Evolutionary conservation across 2,797 vertebrate genomes (phyloP).

Genomic region (Ptychobarbus kaznakovi): DNA sequence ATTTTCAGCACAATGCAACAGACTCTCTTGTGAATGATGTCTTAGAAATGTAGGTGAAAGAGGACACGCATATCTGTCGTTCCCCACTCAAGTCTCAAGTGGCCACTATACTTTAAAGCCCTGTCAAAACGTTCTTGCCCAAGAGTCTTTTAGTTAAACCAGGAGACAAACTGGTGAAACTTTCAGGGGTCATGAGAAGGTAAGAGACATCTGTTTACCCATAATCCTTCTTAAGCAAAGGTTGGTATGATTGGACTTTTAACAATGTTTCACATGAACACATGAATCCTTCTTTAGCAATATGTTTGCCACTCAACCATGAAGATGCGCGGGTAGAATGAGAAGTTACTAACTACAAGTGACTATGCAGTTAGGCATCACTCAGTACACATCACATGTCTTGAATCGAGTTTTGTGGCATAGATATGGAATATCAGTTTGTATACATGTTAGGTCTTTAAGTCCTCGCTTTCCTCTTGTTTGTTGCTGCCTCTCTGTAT

Average conservation of each 20-base stretch:
- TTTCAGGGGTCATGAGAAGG: slow-evolving; percentile 1
- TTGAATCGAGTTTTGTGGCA: background rate
- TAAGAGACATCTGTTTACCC: slow-evolving; percentile 33
- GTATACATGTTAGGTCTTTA: background rate
- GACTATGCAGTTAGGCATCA: slow-evolving; percentile 5
- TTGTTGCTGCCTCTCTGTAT: background rate
- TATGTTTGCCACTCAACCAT: slow-evolving; percentile 10
- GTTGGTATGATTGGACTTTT: slow-evolving; percentile 44
- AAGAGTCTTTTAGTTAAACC: slow-evolving; percentile 40
- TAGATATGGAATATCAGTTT: background rate
- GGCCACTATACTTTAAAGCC: slow-evolving; percentile 22
- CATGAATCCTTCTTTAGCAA: slow-evolving; percentile 8
- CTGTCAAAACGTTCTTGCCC: slow-evolving; percentile 29
- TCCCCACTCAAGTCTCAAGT: slow-evolving; percentile 33
- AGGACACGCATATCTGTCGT: slow-evolving; percentile 1
- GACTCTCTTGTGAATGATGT: slow-evolving; percentile 21
- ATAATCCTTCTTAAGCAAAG: slow-evolving; percentile 29
- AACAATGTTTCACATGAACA: slow-evolving; percentile 6
- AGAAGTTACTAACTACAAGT: background rate
- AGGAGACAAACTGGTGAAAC: slow-evolving; percentile 44
- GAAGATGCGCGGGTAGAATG: background rate
- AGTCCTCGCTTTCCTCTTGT: too few species aligned
- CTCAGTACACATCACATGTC: background rate
- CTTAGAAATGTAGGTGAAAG: slow-evolving; percentile 43
- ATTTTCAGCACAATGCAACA: slow-evolving; percentile 16